A percentile compares a stretch with the other conserved stretches of the same genome.
phyloP scores from a whole-genome alignment of 2,888 invertebrate genomes.

The Apocheima hispidaria region DNA sequence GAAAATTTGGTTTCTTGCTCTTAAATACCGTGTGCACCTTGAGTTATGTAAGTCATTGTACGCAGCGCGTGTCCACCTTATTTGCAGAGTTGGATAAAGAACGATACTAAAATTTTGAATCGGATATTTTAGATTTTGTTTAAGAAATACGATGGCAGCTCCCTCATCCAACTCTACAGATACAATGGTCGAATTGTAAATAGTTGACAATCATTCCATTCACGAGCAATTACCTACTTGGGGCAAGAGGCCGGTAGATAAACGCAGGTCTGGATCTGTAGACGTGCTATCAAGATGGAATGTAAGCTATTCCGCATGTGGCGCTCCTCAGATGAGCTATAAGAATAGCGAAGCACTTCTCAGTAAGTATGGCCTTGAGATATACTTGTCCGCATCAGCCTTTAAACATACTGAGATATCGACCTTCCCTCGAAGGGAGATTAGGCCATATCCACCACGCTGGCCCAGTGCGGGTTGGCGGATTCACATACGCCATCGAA shows the following conservation, averaged over 20 bases:
- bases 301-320: neutral
- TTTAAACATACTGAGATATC: too few species aligned
- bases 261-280: neutral
- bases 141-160: neutral
- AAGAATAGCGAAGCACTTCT: too few species aligned
- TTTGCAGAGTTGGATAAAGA: neutral
- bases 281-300: neutral
- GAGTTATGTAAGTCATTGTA: constrained; percentile 30
- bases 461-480: too few species aligned
- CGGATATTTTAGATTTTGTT: neutral
- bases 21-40: constrained; percentile 15
- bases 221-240: constrained; percentile 46
- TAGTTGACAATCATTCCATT: constrained; percentile 46
- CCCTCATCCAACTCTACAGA: neutral
- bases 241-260: constrained; percentile 29
- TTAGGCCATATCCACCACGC: too few species aligned
- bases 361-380: too few species aligned
- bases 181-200: neutral
- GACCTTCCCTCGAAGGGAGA: too few species aligned
- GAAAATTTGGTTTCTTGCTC: neutral
- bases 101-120: neutral
- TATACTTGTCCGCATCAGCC: too few species aligned
- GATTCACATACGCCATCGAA: too few species aligned
- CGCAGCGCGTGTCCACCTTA: neutral
- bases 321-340: too few species aligned